Base-by-base conservation (phyloP, 2,888 invertebrate genomes). In the Eilema depressum region DNA sequence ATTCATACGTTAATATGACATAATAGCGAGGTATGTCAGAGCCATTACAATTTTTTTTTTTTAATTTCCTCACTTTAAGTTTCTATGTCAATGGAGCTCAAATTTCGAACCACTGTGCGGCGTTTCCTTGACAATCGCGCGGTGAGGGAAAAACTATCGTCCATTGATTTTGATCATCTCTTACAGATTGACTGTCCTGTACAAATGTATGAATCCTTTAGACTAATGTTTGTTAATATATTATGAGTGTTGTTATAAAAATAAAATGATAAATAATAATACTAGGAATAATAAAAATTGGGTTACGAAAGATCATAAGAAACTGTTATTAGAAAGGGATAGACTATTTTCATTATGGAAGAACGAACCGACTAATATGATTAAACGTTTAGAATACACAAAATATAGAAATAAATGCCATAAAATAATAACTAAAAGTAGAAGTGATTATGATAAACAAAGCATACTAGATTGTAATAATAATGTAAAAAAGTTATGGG, bases 391-490 rank as follows among this genome's bases (percentile, higher is more conserved):
- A 20, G 26, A 56, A 1, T 68, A 68, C 30, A 68, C 68, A 8
- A 62, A 25, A 63, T 68, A 56, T 56, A 68, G 68, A 25, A 63
- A 68, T 68, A 68, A 68, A 63, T 68, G 62, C 23, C 14, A 62
- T 25, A 68, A 68, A 26, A 23, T 23, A 26, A 59, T 59, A 59
- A 26, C 25, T 26, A 60, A 60, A 12, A 60, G 60, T 28, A 62
- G 30, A 23, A 62, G 20, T n/a, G 20, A 62, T n/a, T n/a, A n/a
- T n/a, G n/a, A n/a, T n/a, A n/a, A n/a, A n/a, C n/a, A n/a, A n/a
- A n/a, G n/a, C n/a, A n/a, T n/a, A n/a, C n/a, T n/a, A n/a, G n/a
- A n/a, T n/a, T n/a, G n/a, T n/a, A n/a, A n/a, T n/a, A n/a, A n/a
- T n/a, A n/a, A n/a, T n/a, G n/a, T n/a, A n/a, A n/a, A n/a, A n/a